Evolutionary conservation across 1,140 invertebrate genomes (phyloP), one percentile per base, ranked within the genome.

Genomic region (Solenopsis fugax): DNA sequence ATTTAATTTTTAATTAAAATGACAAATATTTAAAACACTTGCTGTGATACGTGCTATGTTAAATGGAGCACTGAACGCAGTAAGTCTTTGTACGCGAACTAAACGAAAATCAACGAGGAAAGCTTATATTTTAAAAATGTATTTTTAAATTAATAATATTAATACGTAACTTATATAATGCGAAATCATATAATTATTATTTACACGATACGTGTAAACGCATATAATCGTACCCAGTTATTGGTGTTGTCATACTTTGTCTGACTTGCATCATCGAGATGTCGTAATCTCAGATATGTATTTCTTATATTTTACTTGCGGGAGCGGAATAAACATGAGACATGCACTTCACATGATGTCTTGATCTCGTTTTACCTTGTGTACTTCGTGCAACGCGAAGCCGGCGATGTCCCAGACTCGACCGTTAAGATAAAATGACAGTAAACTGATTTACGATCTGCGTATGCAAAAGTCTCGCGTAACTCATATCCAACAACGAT

Each of bases 361-460:
- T 85, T 85, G 56, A 89, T 88, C 76, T 48, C 78, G 56, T 76
- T 88, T 89, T 78, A 88, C 80, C 80, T 58, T 37, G 52, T 18
- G 37, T 16, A 52, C 45, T 85, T 76, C 71, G 80, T 24, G 88
- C 60, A 48, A 65, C 60, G 18, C 37, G 21, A 58, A 60, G 73
- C 37, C 71, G 13, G 9, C 58, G 41, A 65, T 48, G 60, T 78
- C 10, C 7, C 41, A 50, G 41, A 0, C 29, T 21, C 29, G 41
- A 65, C 24, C 41, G 16, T 34, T 52, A 34, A 64, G 41, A 64
- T 64, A 50, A 78, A 64, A n/a, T 65, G 37, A 48, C 24, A 60
- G 37, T 64, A 34, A 78, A 65, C 13, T 62, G 41, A 77, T 77
- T 62, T 48, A 77, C 7, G 41, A 65, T 78, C 34, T 48, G 60